phyloP scores from a whole-genome alignment of 2,888 invertebrate genomes.

The Amorpha juglandis region DNA sequence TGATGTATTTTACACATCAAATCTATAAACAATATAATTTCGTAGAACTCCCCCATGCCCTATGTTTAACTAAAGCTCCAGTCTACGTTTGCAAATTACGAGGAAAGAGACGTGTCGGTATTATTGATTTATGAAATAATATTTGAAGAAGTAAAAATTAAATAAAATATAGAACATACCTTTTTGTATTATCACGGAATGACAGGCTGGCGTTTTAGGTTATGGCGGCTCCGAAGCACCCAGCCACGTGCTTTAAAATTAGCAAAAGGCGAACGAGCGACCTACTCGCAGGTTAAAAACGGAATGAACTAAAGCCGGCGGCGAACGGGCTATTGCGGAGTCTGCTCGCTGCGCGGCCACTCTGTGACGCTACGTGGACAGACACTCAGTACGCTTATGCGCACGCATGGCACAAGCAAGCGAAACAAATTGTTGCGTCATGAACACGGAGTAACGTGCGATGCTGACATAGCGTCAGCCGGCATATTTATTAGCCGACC shows the following conservation, averaged over 20 bases:
- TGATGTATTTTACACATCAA: neutral
- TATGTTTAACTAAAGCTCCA: neutral
- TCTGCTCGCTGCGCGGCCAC: conserved; percentile 25
- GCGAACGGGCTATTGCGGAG: conserved; percentile 32
- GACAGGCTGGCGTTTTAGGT: conserved; percentile 51
- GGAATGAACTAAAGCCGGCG: conserved; percentile 59
- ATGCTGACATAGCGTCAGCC: conserved; percentile 9
- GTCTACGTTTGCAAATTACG: neutral
- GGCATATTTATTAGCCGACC: conserved; percentile 5
- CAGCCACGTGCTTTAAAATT: conserved; percentile 73
- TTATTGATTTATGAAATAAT: neutral
- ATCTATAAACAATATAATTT: neutral
- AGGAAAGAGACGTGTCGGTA: neutral
- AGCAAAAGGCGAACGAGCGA: conserved; percentile 56
- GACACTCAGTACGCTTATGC: conserved; percentile 45
- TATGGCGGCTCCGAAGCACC: conserved; percentile 61
- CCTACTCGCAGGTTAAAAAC: conserved; percentile 63
- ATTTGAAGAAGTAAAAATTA: conserved; percentile 27
- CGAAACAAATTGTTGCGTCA: conserved; percentile 61
- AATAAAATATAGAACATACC: conserved; percentile 38
- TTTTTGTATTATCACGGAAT: conserved; percentile 32
- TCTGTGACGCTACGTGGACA: conserved; percentile 38
- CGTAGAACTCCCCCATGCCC: neutral
- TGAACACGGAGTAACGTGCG: conserved; percentile 13
- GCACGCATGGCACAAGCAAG: conserved; percentile 47